Percentiles rank a stretch among this genome's conserved stretches.
These are phyloP conservation scores for Zosterops lateralis DNA, from an alignment of 2,113 vertebrate genomes.

Conservation along the genomic window DNA sequence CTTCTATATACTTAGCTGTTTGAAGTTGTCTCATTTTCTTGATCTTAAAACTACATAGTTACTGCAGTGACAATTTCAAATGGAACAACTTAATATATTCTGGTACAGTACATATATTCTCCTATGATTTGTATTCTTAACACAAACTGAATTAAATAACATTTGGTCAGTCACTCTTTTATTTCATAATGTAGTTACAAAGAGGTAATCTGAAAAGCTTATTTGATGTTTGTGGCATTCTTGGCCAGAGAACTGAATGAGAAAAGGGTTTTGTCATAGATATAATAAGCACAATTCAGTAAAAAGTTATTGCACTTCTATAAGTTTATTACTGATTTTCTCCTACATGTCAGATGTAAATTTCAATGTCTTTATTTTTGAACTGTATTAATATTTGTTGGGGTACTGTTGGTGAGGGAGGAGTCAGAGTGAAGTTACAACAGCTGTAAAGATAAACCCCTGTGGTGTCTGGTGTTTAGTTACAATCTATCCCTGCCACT, in stretches of 20 bases:
- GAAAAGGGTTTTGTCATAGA: background rate
- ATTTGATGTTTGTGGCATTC: background rate
- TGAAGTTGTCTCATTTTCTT: background rate
- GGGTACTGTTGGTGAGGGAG: background rate
- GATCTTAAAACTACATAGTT: background rate
- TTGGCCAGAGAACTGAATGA: background rate
- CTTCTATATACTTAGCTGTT: background rate
- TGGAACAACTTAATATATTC: background rate
- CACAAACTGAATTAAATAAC: background rate
- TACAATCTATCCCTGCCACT: background rate
- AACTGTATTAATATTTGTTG: background rate
- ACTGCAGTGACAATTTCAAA: background rate
- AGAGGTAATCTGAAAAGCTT: background rate
- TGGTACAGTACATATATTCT: background rate
- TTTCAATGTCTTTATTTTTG: background rate
- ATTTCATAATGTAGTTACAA: background rate
- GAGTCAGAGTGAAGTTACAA: background rate
- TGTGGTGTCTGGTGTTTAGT: background rate
- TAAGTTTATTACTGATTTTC: background rate
- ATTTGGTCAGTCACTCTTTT: background rate
- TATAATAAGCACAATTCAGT: background rate
- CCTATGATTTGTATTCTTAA: background rate
- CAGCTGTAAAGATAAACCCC: background rate
- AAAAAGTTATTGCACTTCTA: background rate
- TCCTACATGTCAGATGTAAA: background rate